Base-by-base conservation (phyloP, 2,113 vertebrate genomes). In the Chloropsis hardwickii region DNA sequence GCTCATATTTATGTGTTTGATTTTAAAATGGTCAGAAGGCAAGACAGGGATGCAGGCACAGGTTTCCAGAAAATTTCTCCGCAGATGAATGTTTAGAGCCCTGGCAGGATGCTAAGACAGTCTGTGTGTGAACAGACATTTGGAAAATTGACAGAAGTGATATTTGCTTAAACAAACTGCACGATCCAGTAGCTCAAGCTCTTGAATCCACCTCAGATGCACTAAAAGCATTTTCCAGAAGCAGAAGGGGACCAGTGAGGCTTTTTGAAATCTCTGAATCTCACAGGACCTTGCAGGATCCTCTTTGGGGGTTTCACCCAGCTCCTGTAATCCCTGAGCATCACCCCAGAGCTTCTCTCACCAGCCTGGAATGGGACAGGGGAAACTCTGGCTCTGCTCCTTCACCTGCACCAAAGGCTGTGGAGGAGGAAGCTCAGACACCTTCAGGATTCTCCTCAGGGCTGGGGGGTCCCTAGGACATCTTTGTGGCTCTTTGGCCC, bases 61-160 rank as follows among this genome's bases (percentile, higher is more conserved):
- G 79, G 69, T 93, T 94, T 66, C 45, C 61, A 82, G 90, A 47
- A 83, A 57, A 88, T 65, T 87, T 96, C 81, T 92, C 61, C 9
- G 11, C 11, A 24, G 78, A 53, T 73, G 78, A 94, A 79, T 28
- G 50, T 96, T 91, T 86, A 61, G 53, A 92, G 66, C 54, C 8
- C 86, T 35, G 79, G 67, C 66, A 81, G 62, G 71, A 67, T 86
- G 69, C 58, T 84, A 25, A 81, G 81, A 56, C 74, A 94, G 74
- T 20, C 67, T 87, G 82, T 57, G 67, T 90, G 65, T 14, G 81
- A 97, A 81, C 60, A 82, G 92, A 77, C 37, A 17, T 69, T 95
- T 95, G 94, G 84, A 95, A 95, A 95, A 73, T 28, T 89, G 92
- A 86, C 93, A 97, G 58, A 95, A 95, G 48, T 10, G 37, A 35